phyloP scores from a whole-genome alignment of 2,113 vertebrate genomes.

The Platichthys stellatus region DNA sequence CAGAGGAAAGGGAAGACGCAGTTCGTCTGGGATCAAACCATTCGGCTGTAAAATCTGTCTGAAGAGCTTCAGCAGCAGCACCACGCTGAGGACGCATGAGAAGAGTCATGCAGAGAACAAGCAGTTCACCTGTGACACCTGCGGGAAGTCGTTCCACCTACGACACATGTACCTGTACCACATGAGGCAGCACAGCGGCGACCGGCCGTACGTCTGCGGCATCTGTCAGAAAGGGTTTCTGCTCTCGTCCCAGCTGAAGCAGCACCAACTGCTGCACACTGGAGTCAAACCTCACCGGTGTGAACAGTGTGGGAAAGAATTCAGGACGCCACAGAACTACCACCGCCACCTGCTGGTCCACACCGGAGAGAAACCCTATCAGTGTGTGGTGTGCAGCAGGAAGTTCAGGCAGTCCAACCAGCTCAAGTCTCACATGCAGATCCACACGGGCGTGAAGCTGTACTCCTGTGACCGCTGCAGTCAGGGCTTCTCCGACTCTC shows the following conservation, averaged over 20 bases:
- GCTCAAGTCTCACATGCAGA: slow-evolving; percentile 79
- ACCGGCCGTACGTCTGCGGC: slow-evolving; percentile 67
- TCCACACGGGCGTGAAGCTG: slow-evolving; percentile 75
- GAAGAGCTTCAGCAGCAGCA: slow-evolving; percentile 67
- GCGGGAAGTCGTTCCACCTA: slow-evolving; percentile 68
- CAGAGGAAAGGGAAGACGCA: accelerated
- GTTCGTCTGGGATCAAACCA: neutral
- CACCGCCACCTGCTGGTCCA: slow-evolving; percentile 74
- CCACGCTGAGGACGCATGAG: slow-evolving; percentile 62
- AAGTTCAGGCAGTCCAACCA: slow-evolving; percentile 76
- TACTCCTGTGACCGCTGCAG: slow-evolving; percentile 67
- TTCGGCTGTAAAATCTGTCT: slow-evolving; percentile 64
- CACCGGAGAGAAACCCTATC: slow-evolving; percentile 74
- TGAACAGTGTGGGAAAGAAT: slow-evolving; percentile 63
- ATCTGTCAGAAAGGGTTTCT: slow-evolving; percentile 81
- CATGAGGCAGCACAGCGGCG: slow-evolving; percentile 65
- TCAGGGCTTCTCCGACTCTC: slow-evolving; percentile 74
- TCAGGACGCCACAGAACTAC: slow-evolving; percentile 71
- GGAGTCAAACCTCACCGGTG: slow-evolving; percentile 72
- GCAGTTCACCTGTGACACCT: slow-evolving; percentile 66
- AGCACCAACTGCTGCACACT: slow-evolving; percentile 73
- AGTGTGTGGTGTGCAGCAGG: slow-evolving; percentile 62
- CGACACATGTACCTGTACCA: slow-evolving; percentile 70
- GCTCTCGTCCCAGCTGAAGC: slow-evolving; percentile 69
- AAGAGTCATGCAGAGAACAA: slow-evolving; percentile 67